Evolutionary conservation across 2,113 vertebrate genomes (phyloP).

Genomic region (Corynorhinus townsendii): DNA sequence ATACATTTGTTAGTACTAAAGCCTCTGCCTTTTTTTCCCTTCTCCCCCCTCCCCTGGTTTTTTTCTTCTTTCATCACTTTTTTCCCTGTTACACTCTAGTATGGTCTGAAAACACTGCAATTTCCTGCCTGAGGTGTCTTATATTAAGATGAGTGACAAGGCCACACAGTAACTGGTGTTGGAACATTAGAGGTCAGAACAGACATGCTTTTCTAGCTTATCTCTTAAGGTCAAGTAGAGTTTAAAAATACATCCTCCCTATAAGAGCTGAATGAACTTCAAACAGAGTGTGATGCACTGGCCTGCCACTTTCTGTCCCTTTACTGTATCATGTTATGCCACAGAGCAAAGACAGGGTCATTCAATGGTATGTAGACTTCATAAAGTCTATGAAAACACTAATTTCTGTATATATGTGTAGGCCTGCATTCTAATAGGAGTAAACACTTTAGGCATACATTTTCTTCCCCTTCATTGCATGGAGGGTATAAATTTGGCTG

Average conservation of each 20-base stretch:
- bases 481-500: background rate
- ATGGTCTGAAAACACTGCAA: conserved; percentile 41
- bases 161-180: conserved; percentile 69
- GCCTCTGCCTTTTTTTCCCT: background rate
- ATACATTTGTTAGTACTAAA: background rate
- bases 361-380: conserved; percentile 42
- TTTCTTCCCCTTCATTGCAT: background rate
- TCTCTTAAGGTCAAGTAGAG: conserved; percentile 79
- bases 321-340: background rate
- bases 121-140: conserved; percentile 73
- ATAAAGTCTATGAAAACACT: background rate
- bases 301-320: conserved; percentile 62
- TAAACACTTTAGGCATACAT: background rate
- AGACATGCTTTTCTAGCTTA: conserved; percentile 71
- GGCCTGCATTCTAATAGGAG: background rate
- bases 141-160: conserved; percentile 78
- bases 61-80: background rate
- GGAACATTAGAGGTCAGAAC: conserved; percentile 76
- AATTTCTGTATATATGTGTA: background rate
- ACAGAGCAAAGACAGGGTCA: background rate
- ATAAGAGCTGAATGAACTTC: conserved; percentile 66
- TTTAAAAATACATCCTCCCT: conserved; percentile 77
- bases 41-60: fast-evolving
- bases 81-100: background rate
- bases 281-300: conserved; percentile 36